Conservation (phyloP, 2,888 invertebrate genomes). For the Podabrus alpinus region DNA sequence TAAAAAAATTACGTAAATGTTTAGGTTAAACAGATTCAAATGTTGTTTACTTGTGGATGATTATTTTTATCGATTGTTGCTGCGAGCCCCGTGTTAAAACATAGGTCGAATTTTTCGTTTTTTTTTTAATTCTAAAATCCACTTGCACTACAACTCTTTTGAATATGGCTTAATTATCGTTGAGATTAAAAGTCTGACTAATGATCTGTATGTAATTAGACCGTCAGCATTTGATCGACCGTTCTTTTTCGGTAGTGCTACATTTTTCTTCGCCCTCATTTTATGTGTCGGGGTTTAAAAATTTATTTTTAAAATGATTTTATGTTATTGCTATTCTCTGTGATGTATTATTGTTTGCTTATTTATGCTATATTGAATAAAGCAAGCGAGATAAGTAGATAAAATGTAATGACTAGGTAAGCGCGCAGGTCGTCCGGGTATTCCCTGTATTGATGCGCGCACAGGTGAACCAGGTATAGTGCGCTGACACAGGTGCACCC, state of each 20-base stretch:
- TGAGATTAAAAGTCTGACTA: constrained; percentile 19
- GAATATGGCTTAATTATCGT: constrained; percentile 12
- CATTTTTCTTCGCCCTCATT: neutral
- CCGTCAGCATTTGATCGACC: constrained; percentile 6
- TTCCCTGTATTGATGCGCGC: constrained; percentile 38
- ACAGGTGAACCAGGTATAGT: constrained; percentile 38
- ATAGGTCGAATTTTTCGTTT: neutral
- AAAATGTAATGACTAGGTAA: constrained; percentile 25
- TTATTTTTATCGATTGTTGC: neutral
- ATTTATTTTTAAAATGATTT: neutral
- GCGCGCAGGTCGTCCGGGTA: constrained; percentile 36
- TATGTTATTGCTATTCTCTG: neutral
- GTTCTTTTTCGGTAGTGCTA: neutral
- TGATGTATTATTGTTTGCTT: neutral
- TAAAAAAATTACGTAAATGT: neutral
- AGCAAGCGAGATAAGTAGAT: constrained; percentile 11
- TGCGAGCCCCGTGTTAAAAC: neutral
- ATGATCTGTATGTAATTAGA: constrained; percentile 16
- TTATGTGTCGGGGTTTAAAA: neutral
- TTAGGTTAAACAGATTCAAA: neutral
- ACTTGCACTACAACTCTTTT: neutral
- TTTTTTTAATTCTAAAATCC: neutral
- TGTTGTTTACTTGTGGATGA: neutral
- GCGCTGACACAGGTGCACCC: constrained; percentile 38
- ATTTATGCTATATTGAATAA: neutral